Evolutionary conservation across 2,113 vertebrate genomes (phyloP), one percentile per base, ranked within the genome.

Genomic region (Acrocephalus arundinaceus): DNA sequence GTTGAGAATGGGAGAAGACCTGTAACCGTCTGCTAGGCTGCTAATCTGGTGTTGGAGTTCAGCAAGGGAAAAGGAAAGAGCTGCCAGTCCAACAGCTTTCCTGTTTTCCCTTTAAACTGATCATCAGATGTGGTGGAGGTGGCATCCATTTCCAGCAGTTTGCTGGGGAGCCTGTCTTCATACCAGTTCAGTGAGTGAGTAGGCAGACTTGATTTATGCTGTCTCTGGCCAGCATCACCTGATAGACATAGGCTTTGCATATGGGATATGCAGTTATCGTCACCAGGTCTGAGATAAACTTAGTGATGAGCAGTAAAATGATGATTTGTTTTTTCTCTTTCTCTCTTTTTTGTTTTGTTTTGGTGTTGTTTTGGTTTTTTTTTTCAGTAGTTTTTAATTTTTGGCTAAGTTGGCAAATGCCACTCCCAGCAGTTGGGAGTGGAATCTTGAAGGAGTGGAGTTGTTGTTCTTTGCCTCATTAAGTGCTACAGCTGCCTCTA

Each of bases 401-500:
- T 87, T 74, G 4, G 8, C 43, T 39, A 71, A 9, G 15, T 30
- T 80, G 39, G 49, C 27, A 76, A 57, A 35, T 51, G 31, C 52
- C 21, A 20, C 31, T 91, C 58, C 49, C 58, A 83, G 62, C 28
- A 79, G 55, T 5, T 83, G 67, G 35, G 68, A 84, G 37, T 33
- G 88, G 72, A 63, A 80, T 75, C 71, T 93, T 1, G 0, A 49
- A 63, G 67, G 52, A 84, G 48, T 6, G 0, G 27, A 66, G 41
- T 65, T 48, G 74, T 58, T 90, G 35, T 93, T 93, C 67, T 91
- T 89, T 76, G 72, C 77, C 68, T 93, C 86, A 52, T 51, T 84
- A 86, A 87, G 57, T 3, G 6, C 57, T 80, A 20, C 76, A 94
- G 45, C 93, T 93, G 76, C 65, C 46, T 84, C 62, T 84, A 93